Conservation (phyloP, 1,140 invertebrate species). For the Drosophila kikkawai region DNA sequence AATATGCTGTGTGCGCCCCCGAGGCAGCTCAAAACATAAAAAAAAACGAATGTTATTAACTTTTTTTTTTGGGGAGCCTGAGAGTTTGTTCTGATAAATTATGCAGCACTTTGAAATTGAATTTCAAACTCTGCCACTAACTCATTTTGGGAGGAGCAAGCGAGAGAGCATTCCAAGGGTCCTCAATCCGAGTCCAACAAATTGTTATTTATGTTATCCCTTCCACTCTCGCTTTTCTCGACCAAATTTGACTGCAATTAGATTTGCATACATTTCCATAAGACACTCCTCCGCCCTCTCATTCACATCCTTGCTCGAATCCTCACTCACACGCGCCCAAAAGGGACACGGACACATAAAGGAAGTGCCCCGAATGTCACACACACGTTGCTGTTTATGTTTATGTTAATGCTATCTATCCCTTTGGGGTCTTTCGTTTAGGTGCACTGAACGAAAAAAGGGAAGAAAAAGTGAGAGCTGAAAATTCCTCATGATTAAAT, state of each 20-base stretch:
- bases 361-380: conserved; percentile 73
- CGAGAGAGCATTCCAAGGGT: conserved; percentile 17
- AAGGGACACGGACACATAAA: conserved; percentile 3
- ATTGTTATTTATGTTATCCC: conserved; percentile 79
- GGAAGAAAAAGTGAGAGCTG: fast-evolving
- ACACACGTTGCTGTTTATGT: conserved; percentile 82
- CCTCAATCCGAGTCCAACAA: conserved; percentile 57
- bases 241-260: conserved; percentile 76
- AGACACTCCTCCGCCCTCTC: conserved; percentile 27
- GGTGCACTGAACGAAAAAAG: conserved; percentile 1
- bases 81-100: conserved; percentile 61
- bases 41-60: conserved; percentile 64
- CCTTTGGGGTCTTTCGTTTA: conserved; percentile 35
- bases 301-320: not conserved
- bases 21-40: conserved; percentile 26
- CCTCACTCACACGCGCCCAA: not conserved
- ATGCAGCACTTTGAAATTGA: conserved; percentile 78
- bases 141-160: conserved; percentile 51
- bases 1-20: conserved; percentile 30
- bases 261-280: conserved; percentile 83
- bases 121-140: conserved; percentile 73
- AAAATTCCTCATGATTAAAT: not conserved
- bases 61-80: conserved; percentile 42
- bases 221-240: conserved; percentile 25
- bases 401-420: conserved; percentile 71